Conservation (phyloP, 2,797 vertebrate genomes). For the Myiothlypis coronata region DNA sequence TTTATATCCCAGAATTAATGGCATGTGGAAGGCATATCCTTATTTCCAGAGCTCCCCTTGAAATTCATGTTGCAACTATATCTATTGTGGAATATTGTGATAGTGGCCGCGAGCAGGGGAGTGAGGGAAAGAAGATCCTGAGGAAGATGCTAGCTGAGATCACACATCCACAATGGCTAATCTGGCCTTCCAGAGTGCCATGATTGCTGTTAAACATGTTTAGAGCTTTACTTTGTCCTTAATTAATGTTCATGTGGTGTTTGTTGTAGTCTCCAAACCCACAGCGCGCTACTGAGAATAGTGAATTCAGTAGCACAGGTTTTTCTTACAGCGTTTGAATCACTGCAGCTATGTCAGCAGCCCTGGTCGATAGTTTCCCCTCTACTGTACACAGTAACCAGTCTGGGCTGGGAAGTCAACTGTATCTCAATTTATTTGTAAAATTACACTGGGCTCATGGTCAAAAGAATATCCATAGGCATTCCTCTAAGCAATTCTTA, state of each 20-base stretch:
- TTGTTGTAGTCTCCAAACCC: neutral
- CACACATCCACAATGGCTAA: neutral
- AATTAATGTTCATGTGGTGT: neutral
- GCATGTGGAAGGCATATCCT: neutral
- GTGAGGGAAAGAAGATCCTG: neutral
- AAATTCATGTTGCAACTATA: neutral
- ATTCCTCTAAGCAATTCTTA: neutral
- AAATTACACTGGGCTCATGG: neutral
- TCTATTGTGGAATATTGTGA: neutral
- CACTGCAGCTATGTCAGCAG: neutral
- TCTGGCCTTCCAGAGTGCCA: neutral
- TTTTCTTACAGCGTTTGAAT: neutral
- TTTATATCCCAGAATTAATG: neutral
- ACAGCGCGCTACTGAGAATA: neutral
- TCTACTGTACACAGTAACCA: neutral
- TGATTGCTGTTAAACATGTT: neutral
- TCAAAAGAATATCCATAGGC: neutral
- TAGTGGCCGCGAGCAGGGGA: accelerated
- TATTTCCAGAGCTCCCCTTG: neutral
- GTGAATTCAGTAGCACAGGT: neutral
- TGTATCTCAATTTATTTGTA: neutral
- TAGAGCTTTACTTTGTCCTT: neutral
- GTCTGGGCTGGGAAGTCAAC: neutral
- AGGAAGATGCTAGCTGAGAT: neutral
- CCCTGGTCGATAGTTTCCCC: neutral